phyloP scores from a whole-genome alignment of 2,888 invertebrate genomes.

The Aspidapion aeneum region DNA sequence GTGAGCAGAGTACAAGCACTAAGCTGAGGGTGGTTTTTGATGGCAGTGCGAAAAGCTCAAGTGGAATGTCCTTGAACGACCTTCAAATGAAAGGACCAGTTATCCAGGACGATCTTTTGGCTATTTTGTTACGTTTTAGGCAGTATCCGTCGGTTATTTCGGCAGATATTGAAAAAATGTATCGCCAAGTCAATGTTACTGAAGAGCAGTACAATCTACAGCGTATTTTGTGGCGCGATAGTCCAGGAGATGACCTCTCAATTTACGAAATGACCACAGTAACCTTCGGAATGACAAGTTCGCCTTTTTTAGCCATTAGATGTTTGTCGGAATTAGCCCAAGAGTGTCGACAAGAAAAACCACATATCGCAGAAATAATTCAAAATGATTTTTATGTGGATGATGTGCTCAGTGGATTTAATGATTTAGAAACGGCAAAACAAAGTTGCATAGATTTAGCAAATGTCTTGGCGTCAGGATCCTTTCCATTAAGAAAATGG shows the following conservation, averaged over 20 bases:
- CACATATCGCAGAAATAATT: neutral
- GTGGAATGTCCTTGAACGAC: neutral
- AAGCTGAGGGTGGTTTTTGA: neutral
- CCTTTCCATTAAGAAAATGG: neutral
- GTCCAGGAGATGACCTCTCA: neutral
- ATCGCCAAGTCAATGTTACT: neutral
- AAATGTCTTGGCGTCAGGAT: neutral
- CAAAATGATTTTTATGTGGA: neutral
- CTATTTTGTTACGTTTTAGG: neutral
- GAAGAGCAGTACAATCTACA: neutral
- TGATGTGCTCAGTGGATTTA: slow-evolving; percentile 14
- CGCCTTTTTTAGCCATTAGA: neutral
- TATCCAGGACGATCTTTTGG: neutral
- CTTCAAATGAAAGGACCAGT: neutral
- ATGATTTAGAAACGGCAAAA: neutral
- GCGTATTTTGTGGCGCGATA: neutral
- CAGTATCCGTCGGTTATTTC: neutral
- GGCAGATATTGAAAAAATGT: neutral
- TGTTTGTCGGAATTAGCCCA: neutral
- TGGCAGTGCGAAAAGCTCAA: neutral
- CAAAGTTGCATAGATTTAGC: neutral
- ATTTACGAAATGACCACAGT: neutral
- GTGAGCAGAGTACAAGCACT: neutral
- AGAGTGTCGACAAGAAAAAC: neutral
- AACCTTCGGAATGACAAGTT: neutral